phyloP scores from a whole-genome alignment of 2,797 vertebrate species.

The Melanotaenia trifasciata region DNA sequence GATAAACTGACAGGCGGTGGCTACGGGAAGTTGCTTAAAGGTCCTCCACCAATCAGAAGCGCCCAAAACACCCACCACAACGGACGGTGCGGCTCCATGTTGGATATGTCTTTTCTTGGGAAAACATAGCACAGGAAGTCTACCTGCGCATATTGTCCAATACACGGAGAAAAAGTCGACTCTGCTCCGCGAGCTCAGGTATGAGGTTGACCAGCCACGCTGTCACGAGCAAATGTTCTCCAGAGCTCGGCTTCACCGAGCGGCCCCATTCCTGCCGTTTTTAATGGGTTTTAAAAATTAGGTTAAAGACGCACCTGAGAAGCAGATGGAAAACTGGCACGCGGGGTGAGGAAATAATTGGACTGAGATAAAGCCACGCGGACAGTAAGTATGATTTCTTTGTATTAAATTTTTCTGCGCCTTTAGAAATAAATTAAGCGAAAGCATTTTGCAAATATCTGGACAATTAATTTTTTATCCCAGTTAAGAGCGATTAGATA shows the following conservation, averaged over 20 bases:
- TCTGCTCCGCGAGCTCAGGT: conserved; percentile 41
- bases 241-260: not conserved
- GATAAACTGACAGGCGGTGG: conserved; percentile 58
- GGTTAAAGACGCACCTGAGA: conserved; percentile 64
- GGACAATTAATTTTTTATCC: not conserved
- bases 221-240: conserved; percentile 31
- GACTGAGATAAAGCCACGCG: conserved; percentile 65
- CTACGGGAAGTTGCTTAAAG: conserved; percentile 47
- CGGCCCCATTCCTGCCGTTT: conserved; percentile 27
- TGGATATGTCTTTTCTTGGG: conserved; percentile 60
- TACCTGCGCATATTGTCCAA: conserved; percentile 23
- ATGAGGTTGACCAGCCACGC: conserved; percentile 43
- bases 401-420: too few relatives aligned
- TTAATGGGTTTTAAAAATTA: conserved; percentile 45
- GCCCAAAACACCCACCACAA: conserved; percentile 41
- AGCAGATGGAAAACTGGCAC: conserved; percentile 64
- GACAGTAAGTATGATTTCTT: conserved; percentile 69
- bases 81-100: conserved; percentile 72
- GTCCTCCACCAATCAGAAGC: conserved; percentile 71
- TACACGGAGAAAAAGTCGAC: conserved; percentile 17
- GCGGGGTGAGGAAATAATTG: conserved; percentile 63
- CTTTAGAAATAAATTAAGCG: not conserved
- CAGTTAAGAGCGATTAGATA: conserved; percentile 3
- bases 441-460: not conserved
- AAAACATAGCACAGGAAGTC: conserved; percentile 16